A percentile compares a stretch with the other conserved stretches of the same genome.
phyloP scores from a whole-genome alignment of 2,888 invertebrate species.

The Celastrina argiolus region DNA sequence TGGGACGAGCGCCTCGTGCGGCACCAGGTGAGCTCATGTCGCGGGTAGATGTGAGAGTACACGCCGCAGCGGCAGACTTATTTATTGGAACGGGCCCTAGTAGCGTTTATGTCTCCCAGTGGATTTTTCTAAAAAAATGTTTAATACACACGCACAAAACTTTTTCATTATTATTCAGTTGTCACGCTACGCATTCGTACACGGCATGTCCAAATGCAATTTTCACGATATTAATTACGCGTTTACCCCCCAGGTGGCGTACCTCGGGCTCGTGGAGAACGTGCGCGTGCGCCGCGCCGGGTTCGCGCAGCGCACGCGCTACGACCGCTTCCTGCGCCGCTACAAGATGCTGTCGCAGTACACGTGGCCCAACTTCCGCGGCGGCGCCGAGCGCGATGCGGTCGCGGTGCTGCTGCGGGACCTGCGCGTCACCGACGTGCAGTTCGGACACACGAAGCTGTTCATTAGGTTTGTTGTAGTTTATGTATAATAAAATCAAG shows the following conservation, averaged over 20 bases:
- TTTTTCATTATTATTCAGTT: too few relatives aligned
- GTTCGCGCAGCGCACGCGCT: conserved; percentile 96
- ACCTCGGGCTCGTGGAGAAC: conserved; percentile 96
- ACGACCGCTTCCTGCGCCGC: conserved; percentile 93
- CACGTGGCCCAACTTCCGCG: conserved; percentile 97
- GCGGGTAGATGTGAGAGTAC: background rate
- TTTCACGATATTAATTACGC: too few relatives aligned
- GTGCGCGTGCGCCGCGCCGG: conserved; percentile 97
- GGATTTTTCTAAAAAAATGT: too few relatives aligned
- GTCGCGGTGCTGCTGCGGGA: conserved; percentile 90
- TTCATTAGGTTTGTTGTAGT: conserved; percentile 97
- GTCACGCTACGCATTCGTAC: too few relatives aligned
- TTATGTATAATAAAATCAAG: too few relatives aligned
- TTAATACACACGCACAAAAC: too few relatives aligned
- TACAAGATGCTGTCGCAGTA: conserved; percentile 98
- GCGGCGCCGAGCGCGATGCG: conserved; percentile 87
- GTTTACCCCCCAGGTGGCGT: conserved; percentile 84
- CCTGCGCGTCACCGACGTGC: conserved; percentile 87
- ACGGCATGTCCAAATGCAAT: too few relatives aligned
- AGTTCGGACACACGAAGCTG: conserved; percentile 96
- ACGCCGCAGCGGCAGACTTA: too few relatives aligned
- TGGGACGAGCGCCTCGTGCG: conserved; percentile 90
- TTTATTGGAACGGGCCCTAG: too few relatives aligned
- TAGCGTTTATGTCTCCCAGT: too few relatives aligned
- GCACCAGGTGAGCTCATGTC: background rate